These are phyloP conservation scores for Hyles lineata DNA, from an alignment of 2,888 invertebrate genomes.

Conservation along the genomic window DNA sequence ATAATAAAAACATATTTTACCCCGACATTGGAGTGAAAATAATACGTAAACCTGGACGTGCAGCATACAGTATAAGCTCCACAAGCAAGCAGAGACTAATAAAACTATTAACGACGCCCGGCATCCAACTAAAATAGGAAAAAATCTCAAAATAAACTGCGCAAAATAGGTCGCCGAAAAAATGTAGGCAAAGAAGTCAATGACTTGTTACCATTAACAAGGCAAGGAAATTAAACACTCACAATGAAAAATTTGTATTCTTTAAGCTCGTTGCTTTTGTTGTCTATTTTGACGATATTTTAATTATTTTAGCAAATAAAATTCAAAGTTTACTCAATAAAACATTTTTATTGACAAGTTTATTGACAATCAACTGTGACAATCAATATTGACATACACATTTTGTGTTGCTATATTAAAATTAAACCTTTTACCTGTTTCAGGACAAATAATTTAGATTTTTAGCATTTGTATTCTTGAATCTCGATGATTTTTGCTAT, in stretches of 20 bases:
- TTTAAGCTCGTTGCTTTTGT: not conserved
- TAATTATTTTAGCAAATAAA: not conserved
- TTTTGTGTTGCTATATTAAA: not conserved
- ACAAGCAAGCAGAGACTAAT: not conserved
- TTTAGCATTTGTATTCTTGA: no score
- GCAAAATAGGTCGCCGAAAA: conserved; percentile 67
- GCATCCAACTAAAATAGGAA: conserved; percentile 50
- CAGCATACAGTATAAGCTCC: not conserved
- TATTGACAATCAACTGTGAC: no score
- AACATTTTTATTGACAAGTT: not conserved
- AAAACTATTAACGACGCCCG: conserved; percentile 36
- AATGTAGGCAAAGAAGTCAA: conserved; percentile 47
- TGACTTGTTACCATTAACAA: conserved; percentile 43
- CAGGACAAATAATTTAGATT: no score
- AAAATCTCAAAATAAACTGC: conserved; percentile 69
- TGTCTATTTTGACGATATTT: not conserved
- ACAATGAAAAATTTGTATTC: not conserved
- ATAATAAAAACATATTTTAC: not conserved
- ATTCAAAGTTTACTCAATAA: not conserved
- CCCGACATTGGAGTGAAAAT: not conserved
- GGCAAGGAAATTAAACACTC: not conserved
- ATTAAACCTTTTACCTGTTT: no score
- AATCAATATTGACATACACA: not conserved
- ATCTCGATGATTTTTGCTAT: no score
- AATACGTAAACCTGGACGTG: not conserved